Base-by-base conservation (phyloP, 2,888 invertebrate species). In the Synanthedon andrenaeformis region DNA sequence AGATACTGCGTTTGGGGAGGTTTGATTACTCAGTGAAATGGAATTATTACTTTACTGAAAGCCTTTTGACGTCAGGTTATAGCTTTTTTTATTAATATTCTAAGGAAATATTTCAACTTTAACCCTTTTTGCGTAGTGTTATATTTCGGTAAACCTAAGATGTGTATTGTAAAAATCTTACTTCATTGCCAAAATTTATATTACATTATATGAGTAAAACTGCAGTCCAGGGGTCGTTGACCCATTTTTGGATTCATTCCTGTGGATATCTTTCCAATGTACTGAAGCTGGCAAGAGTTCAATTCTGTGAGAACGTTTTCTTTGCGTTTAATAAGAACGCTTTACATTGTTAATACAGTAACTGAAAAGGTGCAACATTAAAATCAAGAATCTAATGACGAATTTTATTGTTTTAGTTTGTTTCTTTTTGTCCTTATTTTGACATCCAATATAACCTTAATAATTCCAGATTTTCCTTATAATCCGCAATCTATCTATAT, bases 21-120 rank as follows among this genome's bases (percentile, higher is more conserved):
- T 56, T 54, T 56, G 51, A 54, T 57, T 55, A 55, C 51, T 54
- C 54, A 17, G 49, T 55, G 53, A 53, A 59, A 59, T 57, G 53
- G 55, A 59, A 57, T 59, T 59, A 59, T 56, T 56, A 55, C 56
- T 55, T 57, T 54, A 28, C 45, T 41, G 49, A 53, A 35, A 42
- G 42, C 53, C 55, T 53, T 55, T 45, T 13, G 13, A 14, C 45
- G 13, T 45, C 19, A 50, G 48, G 45, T 58, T 57, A 45, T 45
- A 45, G 12, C 12, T 45, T 45, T 45, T 35, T 35, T 35, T 35
- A 35, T 8, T 45, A 45, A 45, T 12, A 45, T 45, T 45, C 45
- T 45, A 11, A 12, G 14, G 14, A n/a, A 45, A 8, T 45, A 13
- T 45, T 45, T 45, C 13, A 45, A 13, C 45, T 45, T 45, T n/a